Base-by-base conservation (phyloP, 2,113 vertebrate genomes). In the Aplodontia rufa region DNA sequence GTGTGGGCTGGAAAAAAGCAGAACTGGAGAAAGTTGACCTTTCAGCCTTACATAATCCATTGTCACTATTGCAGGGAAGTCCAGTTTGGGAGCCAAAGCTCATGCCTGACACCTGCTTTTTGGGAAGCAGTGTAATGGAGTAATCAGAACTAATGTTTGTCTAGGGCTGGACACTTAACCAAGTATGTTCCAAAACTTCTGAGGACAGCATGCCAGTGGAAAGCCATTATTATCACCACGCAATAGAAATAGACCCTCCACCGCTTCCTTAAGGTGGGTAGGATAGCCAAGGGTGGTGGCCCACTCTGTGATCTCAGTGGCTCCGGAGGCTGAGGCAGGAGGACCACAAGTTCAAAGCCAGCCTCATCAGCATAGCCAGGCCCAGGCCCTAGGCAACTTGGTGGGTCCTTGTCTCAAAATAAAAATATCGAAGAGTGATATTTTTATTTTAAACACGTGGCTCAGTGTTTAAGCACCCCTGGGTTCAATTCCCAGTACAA, bases 21-120 rank as follows among this genome's bases (percentile, higher is more conserved):
- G 66, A 68, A 30, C 11, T 45, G 35, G 58, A 84, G 93, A 96
- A 97, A 95, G 79, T 49, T 75, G 93, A 97, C 93, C 96, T 97
- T 97, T 96, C 95, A 96, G 68, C 92, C 95, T 97, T 98, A 71
- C 89, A 62, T 85, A 97, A 97, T 83, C 68, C 1, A 30, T 75
- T 66, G 55, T 62, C 3, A 0, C 83, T 86, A 64, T 68, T 83
- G 69, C 91, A 68, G 78, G 37, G 47, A 89, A 91, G 74, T 53
- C 51, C 6, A 2, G 8, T 20, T 74, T 71, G 64, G 37, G 35
- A 93, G 74, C 74, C 96, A 96, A 93, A 72, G 62, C 55, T 86
- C 58, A 87, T 85, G 93, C 69, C 88, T 76, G 83, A 90, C 32
- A 58, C 53, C 30, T 87, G 95, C 51, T 95, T 96, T 95, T 95